Base-by-base conservation (phyloP, 2,113 vertebrate species). In the Rana temporaria region DNA sequence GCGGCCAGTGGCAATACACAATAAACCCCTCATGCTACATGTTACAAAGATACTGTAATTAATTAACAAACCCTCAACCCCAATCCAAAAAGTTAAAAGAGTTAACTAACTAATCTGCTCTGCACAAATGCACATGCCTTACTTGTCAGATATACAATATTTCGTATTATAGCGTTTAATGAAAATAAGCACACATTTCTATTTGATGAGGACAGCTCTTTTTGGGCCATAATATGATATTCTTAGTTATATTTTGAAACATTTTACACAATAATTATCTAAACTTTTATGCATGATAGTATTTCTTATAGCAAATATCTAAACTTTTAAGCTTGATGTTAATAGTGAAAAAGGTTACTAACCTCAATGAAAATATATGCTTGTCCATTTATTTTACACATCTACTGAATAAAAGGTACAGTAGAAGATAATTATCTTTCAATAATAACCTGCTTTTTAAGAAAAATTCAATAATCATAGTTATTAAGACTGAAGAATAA, bases 391-490 rank as follows among this genome's bases (percentile, higher is more conserved):
- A 64, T 38, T 76, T 63, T 42, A 63, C 32, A 75, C 57, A 75
- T 24, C 16, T 4, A 18, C 60, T 63, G 16, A 9, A 62, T 64
- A 76, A 76, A 63, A 64, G 73, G 8, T 16, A 48, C 34, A 76
- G 73, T 24, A 76, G 57, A 34, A 76, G 59, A 62, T 76, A 76
- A 76, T 76, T 76, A 76, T 62, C 74, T 24, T 76, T 42, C 52
- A n/a, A 76, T 75, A 75, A 75, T 76, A 75, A 76, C 38, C 74
- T 48, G 63, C 60, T 76, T 2, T 30, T 76, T 76, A 20, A 52
- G 32, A 52, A 76, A 64, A 63, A 76, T 64, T 2, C 34, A 24
- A 59, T 76, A 76, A 76, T 76, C 59, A 62, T 76, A 76, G 74
- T 63, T 42, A 59, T 76, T 76, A 76, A 76, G 38, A 76, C 15